Base-by-base conservation (phyloP, 2,888 invertebrate genomes). In the Mesorhabditis spiculigera region DNA sequence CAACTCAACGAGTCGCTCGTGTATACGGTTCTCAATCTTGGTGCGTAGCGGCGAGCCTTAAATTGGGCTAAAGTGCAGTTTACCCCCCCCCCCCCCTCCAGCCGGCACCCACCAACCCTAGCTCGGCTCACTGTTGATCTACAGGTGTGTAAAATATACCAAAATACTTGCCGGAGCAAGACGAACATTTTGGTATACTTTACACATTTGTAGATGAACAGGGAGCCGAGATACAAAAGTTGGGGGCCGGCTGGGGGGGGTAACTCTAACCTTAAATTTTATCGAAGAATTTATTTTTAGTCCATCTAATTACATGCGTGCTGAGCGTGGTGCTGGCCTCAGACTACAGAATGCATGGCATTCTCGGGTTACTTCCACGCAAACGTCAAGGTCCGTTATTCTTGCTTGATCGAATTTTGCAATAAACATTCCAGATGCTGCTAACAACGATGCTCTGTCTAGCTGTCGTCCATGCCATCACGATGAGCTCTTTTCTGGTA, bases 401-500 rank as follows among this genome's bases (percentile, higher is more conserved):
- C 28, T 28, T 28, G 28, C 28, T 28, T 28, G 1, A 28, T 28
- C 28, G n/a, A 50, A 3, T n/a, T 50, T n/a, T 50, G 28, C 28
- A 28, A 28, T 1, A 28, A 50, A 50, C n/a, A 10, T n/a, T 50
- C n/a, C n/a, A 50, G 58, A 50, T 50, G 58, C 58, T 50, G 10
- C n/a, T 50, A n/a, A 50, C 58, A 50, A 50, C 58, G n/a, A 50
- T 50, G 58, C 58, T 50, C n/a, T 50, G 58, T 50, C 58, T 50
- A 50, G 58, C 58, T n/a, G 58, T 50, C 58, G 58, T 50, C 10
- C 58, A 50, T n/a, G 58, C 58, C 10, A 50, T 50, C 58, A 50
- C 58, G 58, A 50, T 50, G 58, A 50, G 58, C 58, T 50, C 58
- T 50, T 50, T 50, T 50, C n/a, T 50, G 58, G 58, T 50, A n/a